These are phyloP conservation scores for Peromyscus melanophrys DNA, from an alignment of 2,797 vertebrate species.

Conservation along the genomic window DNA sequence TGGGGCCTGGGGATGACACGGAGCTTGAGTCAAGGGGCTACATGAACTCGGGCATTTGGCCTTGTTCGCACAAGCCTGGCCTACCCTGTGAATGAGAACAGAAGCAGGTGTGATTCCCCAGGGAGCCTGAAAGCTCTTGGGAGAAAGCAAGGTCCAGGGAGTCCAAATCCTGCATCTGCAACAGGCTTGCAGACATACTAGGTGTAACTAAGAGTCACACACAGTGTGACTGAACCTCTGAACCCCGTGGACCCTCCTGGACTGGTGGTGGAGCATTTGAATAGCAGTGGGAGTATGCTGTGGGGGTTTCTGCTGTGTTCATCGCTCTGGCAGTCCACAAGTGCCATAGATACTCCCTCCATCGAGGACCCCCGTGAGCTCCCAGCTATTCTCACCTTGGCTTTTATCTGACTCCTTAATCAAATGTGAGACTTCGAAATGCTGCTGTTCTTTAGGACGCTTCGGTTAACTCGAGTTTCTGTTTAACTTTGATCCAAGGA, in stretches of 20 bases:
- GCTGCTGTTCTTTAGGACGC: not conserved
- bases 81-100: not conserved
- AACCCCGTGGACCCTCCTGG: not conserved
- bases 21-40: not conserved
- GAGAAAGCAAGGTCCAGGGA: not conserved
- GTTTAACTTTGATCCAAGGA: not conserved
- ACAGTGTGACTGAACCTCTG: too few species aligned
- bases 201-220: not conserved
- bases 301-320: not conserved
- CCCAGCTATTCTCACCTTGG: rapidly evolving
- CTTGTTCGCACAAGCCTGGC: not conserved
- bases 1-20: not conserved
- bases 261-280: not conserved
- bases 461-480: not conserved
- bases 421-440: not conserved
- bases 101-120: not conserved
- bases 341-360: not conserved
- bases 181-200: not conserved
- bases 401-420: not conserved
- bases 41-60: not conserved
- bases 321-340: not conserved
- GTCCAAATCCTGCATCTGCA: too few species aligned
- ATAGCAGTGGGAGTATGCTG: not conserved
- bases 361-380: rapidly evolving
- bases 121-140: not conserved